Evolutionary conservation across 2,797 vertebrate genomes (phyloP).

Genomic region (Hyperoplus lanceolatus): DNA sequence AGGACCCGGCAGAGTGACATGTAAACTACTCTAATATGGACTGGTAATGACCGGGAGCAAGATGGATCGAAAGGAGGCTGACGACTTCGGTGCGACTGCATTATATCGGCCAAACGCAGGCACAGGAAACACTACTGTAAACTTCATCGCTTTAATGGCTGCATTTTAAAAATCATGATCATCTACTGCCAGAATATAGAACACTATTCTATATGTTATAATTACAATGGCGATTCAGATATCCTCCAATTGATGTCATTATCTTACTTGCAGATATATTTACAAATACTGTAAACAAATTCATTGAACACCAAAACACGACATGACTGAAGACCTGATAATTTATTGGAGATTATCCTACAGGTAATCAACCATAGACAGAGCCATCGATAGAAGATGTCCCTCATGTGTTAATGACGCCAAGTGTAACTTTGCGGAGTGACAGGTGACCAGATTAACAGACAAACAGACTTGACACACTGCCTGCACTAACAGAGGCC

Average conservation of each 20-base stretch:
- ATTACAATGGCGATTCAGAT: neutral
- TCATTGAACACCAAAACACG: neutral
- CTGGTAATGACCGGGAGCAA: conserved; percentile 80
- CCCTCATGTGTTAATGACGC: conserved; percentile 14
- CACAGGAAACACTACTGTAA: conserved; percentile 32
- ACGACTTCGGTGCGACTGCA: conserved; percentile 54
- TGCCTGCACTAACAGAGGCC: conserved; percentile 43
- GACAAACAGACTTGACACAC: conserved; percentile 51
- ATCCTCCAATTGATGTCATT: neutral
- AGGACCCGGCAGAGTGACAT: conserved; percentile 82
- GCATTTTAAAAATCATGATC: conserved; percentile 30
- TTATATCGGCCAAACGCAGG: conserved; percentile 40
- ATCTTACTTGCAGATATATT: conserved; percentile 9
- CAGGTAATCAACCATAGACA: neutral
- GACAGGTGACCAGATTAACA: conserved; percentile 43
- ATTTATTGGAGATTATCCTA: conserved; percentile 3
- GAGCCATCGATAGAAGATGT: conserved; percentile 21
- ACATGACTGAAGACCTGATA: conserved; percentile 6
- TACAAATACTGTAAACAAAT: neutral
- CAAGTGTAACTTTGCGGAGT: conserved; percentile 31
- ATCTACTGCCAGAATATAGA: conserved; percentile 11
- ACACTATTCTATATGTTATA: too few relatives aligned
- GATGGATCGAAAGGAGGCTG: conserved; percentile 75
- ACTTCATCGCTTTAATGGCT: conserved; percentile 13
- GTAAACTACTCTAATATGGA: conserved; percentile 85